phyloP scores from a whole-genome alignment of 2,888 invertebrate species.

The Incurvaria masculella region DNA sequence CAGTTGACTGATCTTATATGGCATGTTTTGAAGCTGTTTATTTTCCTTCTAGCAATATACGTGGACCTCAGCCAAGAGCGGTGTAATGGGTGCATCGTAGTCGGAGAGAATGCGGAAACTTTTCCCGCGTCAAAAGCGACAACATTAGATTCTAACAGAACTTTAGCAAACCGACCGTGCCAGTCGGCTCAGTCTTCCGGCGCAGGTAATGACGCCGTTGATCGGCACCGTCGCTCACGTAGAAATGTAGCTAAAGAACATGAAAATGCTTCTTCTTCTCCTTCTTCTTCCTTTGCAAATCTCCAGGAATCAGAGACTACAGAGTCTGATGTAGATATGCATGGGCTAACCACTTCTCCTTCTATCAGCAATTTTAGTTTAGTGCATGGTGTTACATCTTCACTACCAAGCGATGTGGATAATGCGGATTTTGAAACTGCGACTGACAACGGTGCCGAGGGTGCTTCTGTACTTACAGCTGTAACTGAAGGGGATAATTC shows the following conservation, averaged over 20 bases:
- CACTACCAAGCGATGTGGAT: conserved; percentile 19
- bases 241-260: conserved; percentile 65
- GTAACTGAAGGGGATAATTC: neutral
- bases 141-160: conserved; percentile 68
- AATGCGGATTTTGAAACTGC: conserved; percentile 17
- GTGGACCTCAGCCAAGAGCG: neutral
- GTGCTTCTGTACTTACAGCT: conserved; percentile 28
- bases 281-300: conserved; percentile 28
- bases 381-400: conserved; percentile 45
- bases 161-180: conserved; percentile 62
- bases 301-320: conserved; percentile 33
- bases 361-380: conserved; percentile 40
- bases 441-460: conserved; percentile 25
- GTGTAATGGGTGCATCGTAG: conserved; percentile 33
- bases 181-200: conserved; percentile 55
- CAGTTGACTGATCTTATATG: no score
- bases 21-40: no score
- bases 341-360: conserved; percentile 46
- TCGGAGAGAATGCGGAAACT: conserved; percentile 72
- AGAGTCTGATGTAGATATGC: conserved; percentile 44
- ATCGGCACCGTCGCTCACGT: conserved; percentile 62
- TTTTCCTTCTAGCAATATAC: neutral
- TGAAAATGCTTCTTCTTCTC: conserved; percentile 37
- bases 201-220: conserved; percentile 46
- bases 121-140: conserved; percentile 67